Evolutionary conservation across 2,113 vertebrate species (phyloP).

Genomic region (Cyprichromis sp.): DNA sequence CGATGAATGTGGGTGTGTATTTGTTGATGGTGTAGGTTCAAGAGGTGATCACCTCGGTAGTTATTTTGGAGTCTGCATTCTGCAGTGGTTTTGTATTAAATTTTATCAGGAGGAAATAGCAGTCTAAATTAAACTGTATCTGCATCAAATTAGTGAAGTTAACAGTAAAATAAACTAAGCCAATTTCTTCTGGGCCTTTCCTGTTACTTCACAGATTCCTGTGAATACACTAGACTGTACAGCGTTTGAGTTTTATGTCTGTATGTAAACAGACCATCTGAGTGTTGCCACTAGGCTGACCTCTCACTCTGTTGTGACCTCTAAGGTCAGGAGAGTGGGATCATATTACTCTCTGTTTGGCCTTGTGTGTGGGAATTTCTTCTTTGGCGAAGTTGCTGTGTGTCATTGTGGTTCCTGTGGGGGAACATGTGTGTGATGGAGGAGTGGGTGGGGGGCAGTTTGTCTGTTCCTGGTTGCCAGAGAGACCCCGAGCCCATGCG

Average conservation of each 20-base stretch:
- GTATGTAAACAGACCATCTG: not conserved
- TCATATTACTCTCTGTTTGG: not conserved
- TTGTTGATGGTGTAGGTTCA: not conserved
- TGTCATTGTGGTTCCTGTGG: not conserved
- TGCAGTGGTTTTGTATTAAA: not conserved
- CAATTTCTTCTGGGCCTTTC: not conserved
- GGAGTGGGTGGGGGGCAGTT: not conserved
- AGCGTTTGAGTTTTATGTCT: not conserved
- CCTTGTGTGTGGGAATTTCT: constrained; percentile 23
- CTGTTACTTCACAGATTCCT: not conserved
- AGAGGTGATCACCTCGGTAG: not conserved
- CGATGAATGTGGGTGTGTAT: not conserved
- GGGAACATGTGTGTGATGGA: not conserved
- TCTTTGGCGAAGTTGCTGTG: not conserved
- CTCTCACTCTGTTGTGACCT: not conserved
- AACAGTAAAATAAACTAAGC: not conserved
- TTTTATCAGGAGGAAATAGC: not conserved
- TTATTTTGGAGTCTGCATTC: not conserved
- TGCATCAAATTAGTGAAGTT: not conserved
- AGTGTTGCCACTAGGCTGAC: constrained; percentile 19
- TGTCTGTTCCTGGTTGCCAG: constrained; percentile 64
- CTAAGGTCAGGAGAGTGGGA: constrained; percentile 26
- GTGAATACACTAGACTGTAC: not conserved
- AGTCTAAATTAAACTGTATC: not conserved
- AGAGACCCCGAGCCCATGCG: constrained; percentile 67